Evolutionary conservation across 2,797 vertebrate species (phyloP), one percentile per base, ranked within the genome.

Genomic region (Microctenopoma stevenorrisi): DNA sequence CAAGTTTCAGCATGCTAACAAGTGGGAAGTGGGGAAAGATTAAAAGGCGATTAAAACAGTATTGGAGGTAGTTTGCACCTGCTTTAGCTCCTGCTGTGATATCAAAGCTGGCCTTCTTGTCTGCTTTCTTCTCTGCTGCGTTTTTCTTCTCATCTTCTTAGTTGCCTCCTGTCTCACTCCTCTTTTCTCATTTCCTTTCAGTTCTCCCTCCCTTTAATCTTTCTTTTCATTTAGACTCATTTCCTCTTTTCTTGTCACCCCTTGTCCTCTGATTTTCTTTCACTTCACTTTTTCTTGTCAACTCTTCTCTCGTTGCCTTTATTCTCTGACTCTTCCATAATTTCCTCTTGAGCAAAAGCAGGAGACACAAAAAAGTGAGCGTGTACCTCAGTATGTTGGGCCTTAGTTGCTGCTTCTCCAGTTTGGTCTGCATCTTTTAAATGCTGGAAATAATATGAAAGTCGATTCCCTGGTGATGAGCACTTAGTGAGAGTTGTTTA

Each of bases 41-140:
- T 79, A 79, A 80, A 65, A 78, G 79, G 78, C 84, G 81, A 89
- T 84, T 77, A 78, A 68, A 60, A 77, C 54, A 72, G 67, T 70
- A 58, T 46, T 79, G 73, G 48, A 74, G 60, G 72, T 64, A 55
- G 72, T 65, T 72, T 69, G 30, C 73, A 79, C 78, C 76, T 83
- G 74, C 76, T 79, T 76, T 50, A 63, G 56, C 35, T 73, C 79
- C 74, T 65, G 68, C 46, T 78, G 80, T 11, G 55, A 71, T 76
- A 58, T 82, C 72, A 78, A 52, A 72, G 57, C 56, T 16, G 26
- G 30, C 54, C 61, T 69, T 53, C 67, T 82, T 54, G 55, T 74
- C 69, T 72, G 28, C 50, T 57, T 14, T 22, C 42, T 46, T 72
- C 63, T n/a, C 30, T 59, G 14, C 47, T 51, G 10, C 47, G 40